Percentiles rank a stretch among this genome's conserved stretches.
phyloP scores from a whole-genome alignment of 1,140 invertebrate genomes.

The Lysiphlebus fabarum region DNA sequence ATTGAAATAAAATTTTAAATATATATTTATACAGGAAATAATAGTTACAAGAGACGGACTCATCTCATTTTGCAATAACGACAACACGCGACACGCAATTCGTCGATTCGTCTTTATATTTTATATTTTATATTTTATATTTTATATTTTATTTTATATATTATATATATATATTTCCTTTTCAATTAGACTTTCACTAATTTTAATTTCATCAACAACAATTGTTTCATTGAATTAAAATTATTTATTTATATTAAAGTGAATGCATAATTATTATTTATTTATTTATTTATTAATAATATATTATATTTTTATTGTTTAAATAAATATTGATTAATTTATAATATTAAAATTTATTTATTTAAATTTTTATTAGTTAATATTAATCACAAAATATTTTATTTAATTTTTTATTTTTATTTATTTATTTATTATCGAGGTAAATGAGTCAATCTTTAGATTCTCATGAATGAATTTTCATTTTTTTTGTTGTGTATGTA shows the following conservation, averaged over 20 bases:
- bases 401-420: too few species aligned
- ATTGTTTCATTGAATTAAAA: not conserved
- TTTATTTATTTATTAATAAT: too few species aligned
- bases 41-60: constrained; percentile 1
- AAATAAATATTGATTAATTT: too few species aligned
- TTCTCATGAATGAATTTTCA: constrained; percentile 34
- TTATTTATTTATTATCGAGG: too few species aligned
- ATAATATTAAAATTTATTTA: too few species aligned
- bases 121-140: too few species aligned
- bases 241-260: too few species aligned
- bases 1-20: constrained; percentile 10
- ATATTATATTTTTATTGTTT: too few species aligned
- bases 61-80: constrained; percentile 20
- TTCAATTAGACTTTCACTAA: constrained; percentile 14
- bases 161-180: constrained; percentile 14
- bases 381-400: too few species aligned
- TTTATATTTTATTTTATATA: too few species aligned
- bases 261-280: too few species aligned
- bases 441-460: constrained; percentile 3
- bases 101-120: constrained; percentile 10
- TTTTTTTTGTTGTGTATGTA: not conserved
- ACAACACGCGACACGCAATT: constrained; percentile 14
- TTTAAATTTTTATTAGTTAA: too few species aligned
- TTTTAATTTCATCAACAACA: constrained; percentile 5
- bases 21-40: constrained; percentile 18